Evolutionary conservation across 2,113 vertebrate species (phyloP).

Genomic region (Rhabdornis inornatus): DNA sequence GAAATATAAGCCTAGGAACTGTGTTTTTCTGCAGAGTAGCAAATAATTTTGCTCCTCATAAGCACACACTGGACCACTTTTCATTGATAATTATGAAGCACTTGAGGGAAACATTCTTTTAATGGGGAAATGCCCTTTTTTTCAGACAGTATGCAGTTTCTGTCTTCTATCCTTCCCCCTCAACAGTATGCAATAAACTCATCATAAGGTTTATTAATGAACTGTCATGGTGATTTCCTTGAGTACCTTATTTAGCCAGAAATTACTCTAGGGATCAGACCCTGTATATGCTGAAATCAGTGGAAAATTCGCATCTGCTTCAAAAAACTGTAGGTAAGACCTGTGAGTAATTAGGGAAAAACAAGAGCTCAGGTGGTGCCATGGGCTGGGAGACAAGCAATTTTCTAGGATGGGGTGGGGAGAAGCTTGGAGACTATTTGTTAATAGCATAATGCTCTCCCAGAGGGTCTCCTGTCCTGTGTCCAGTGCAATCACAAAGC

Average conservation of each 20-base stretch:
- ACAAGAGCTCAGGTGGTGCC: neutral
- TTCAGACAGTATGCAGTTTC: neutral
- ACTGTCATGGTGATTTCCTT: neutral
- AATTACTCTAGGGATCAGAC: neutral
- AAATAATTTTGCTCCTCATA: neutral
- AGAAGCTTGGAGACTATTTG: neutral
- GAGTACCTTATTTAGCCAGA: neutral
- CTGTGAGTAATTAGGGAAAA: neutral
- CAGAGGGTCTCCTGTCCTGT: neutral
- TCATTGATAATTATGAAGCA: neutral
- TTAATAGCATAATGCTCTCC: neutral
- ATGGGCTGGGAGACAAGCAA: neutral
- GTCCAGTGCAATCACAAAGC: neutral
- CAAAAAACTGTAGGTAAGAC: neutral
- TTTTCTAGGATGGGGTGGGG: neutral
- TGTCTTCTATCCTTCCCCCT: neutral
- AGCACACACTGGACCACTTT: neutral
- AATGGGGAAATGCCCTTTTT: neutral
- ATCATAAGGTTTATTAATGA: constrained; percentile 6
- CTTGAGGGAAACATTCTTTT: neutral
- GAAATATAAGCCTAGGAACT: neutral
- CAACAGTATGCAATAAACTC: neutral
- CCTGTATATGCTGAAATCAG: neutral
- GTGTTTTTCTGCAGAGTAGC: neutral
- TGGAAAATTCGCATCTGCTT: neutral